Evolutionary conservation across 1,140 invertebrate genomes (phyloP), one percentile per base, ranked within the genome.

Genomic region (Amyelois transitella): DNA sequence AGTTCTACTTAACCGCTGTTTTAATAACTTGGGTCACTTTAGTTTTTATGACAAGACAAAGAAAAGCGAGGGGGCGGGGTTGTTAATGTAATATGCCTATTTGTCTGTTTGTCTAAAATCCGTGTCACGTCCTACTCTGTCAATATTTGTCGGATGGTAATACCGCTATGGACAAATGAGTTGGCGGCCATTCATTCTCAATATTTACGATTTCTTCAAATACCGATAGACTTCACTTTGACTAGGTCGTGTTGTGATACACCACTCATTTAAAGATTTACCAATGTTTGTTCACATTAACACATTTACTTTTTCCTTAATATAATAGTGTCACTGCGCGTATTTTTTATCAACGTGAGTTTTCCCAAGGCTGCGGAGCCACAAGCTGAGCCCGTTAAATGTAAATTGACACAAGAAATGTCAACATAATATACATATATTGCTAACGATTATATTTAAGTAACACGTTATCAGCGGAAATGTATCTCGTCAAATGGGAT

Each of bases 51-150:
- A 21, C 5, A 20, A 18, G 44, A 20, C 50, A 19, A 50, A 18
- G 55, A 51, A 48, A 60, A 18, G 25, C 14, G 28, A 45, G 53
- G 22, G 51, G 28, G 52, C 50, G 45, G 50, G 58, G 68, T 70
- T 75, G 75, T 68, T 79, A 81, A 79, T 79, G 75, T 81, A 77
- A 80, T 38, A 82, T 77, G 79, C 71, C 74, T 86, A 81, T 86
- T 81, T 76, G 75, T 78, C 64, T 86, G 75, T 86, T 86, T 81
- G 68, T 69, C 72, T 61, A 73, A 84, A 86, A 83, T 86, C 79
- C 72, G 79, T 84, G 81, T 86, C 83, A 80, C 75, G 78, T 84
- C 77, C 73, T 74, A 82, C 74, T 79, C 68, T 48, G 79, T 79
- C 76, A 85, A 87, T 85, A 85, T 85, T 87, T 78, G 75, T 73